A percentile compares a stretch with the other conserved stretches of the same genome.
phyloP scores from a whole-genome alignment of 2,797 vertebrate species.

The Gymnodraco acuticeps region DNA sequence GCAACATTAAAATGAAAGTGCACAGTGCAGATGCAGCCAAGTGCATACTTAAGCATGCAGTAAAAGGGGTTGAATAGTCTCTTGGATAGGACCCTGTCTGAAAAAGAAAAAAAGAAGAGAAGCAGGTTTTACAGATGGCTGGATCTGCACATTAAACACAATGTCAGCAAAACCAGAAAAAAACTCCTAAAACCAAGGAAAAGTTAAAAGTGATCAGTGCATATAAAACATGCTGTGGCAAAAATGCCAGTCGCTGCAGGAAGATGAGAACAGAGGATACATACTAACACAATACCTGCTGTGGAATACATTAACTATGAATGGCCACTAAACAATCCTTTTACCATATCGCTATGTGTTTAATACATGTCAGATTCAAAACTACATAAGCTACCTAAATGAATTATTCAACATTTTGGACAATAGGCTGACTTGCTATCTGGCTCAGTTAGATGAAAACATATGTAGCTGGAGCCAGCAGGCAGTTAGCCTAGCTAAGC shows the following conservation, averaged over 20 bases:
- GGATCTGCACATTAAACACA: slow-evolving; percentile 28
- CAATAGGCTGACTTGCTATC: background rate
- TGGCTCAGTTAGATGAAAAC: background rate
- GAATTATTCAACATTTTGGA: background rate
- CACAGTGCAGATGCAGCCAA: background rate
- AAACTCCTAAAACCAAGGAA: slow-evolving; percentile 23
- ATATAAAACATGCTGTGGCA: slow-evolving; percentile 20
- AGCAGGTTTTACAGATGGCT: slow-evolving; percentile 28
- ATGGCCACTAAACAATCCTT: background rate
- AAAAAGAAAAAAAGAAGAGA: slow-evolving; percentile 9
- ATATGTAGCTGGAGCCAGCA: background rate
- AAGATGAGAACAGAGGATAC: background rate
- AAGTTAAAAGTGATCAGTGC: slow-evolving; percentile 33
- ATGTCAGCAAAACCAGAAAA: slow-evolving; percentile 28
- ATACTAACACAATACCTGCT: background rate
- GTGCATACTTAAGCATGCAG: background rate
- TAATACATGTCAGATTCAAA: background rate
- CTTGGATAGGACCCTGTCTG: background rate
- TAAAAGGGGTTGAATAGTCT: background rate
- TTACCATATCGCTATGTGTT: background rate
- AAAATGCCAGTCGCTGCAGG: slow-evolving; percentile 14
- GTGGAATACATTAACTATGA: background rate
- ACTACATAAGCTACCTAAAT: background rate
- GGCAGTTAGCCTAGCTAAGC: background rate
- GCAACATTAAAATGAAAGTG: slow-evolving; percentile 2